Evolutionary conservation across 2,888 invertebrate genomes (phyloP), one percentile per base, ranked within the genome.

Genomic region (Eugnorisma glareosa): DNA sequence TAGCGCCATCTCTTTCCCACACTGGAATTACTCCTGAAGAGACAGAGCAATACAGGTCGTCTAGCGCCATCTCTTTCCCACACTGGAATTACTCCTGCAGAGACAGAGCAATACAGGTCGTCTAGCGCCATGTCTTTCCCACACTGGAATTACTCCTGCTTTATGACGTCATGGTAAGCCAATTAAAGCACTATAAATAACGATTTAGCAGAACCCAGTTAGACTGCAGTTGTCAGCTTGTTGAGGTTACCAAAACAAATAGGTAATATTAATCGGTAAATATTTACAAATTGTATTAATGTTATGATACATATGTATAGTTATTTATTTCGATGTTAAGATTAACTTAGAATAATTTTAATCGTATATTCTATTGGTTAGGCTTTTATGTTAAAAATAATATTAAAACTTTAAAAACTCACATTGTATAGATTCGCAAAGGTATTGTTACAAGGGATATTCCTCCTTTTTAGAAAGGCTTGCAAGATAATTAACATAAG

Each of bases 311-410:
- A 51, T 15, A 51, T 43, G 24, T 59, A 70, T 57, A 59, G 10
- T 24, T 40, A 67, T 80, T 75, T 67, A 80, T 61, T 75, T 81
- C 81, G 63, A 75, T 81, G 75, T 75, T 67, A 71, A 71, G 0
- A 28, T 75, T 67, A 81, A 81, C 57, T 75, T 63, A 59, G 21
- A 63, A 31, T 54, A 18, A 48, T 31, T 59, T 31, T 40, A 67
- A 15, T 7, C 18, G n/a, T 40, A 40, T 2, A 10, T 31, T 51
- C 28, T 77, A 63, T 54, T 63, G 15, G 18, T 48, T 67, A 67
- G 59, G 59, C 28, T 31, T 18, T 18, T 57, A 18, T 1, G 28
- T 59, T 59, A 18, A 57, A 28, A 57, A 31, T 57, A 28, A 57
- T 57, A 28, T 28, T 7, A 1, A 7, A 24, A 51, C 11, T 28